Evolutionary conservation across 2,888 invertebrate species (phyloP).

Genomic region (Sepiola atlantica): DNA sequence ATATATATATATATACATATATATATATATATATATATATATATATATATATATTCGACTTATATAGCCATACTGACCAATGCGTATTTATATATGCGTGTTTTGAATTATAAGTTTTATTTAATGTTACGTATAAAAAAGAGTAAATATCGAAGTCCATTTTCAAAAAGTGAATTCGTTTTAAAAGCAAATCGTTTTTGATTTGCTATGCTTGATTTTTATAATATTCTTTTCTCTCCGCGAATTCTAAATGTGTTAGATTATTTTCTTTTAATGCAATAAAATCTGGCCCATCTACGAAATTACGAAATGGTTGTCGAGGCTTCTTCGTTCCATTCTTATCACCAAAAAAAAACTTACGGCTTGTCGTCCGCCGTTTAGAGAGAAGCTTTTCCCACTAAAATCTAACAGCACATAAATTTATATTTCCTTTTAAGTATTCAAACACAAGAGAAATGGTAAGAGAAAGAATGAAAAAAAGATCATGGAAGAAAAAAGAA

Average conservation of each 20-base stretch:
- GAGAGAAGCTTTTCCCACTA: background rate
- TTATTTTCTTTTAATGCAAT: background rate
- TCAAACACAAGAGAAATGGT: background rate
- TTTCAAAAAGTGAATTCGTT: background rate
- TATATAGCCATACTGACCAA: too few species aligned
- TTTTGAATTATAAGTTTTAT: background rate
- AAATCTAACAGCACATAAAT: background rate
- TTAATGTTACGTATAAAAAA: background rate
- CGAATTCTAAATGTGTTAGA: background rate
- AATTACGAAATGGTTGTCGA: background rate
- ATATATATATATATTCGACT: too few species aligned
- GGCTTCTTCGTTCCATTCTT: background rate
- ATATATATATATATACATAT: too few species aligned
- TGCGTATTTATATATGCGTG: too few species aligned
- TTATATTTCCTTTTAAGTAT: background rate
- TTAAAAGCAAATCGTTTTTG: conserved; percentile 5
- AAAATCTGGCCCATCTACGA: background rate
- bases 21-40: too few species aligned
- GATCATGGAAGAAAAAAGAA: background rate
- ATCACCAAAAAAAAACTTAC: background rate
- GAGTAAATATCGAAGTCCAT: background rate
- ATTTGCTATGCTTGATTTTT: background rate
- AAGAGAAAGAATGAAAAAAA: background rate
- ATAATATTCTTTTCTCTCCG: too few species aligned
- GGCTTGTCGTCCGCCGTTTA: background rate